Conservation (phyloP, 2,113 vertebrate species). For the Sinocyclocheilus anophthalmus region DNA sequence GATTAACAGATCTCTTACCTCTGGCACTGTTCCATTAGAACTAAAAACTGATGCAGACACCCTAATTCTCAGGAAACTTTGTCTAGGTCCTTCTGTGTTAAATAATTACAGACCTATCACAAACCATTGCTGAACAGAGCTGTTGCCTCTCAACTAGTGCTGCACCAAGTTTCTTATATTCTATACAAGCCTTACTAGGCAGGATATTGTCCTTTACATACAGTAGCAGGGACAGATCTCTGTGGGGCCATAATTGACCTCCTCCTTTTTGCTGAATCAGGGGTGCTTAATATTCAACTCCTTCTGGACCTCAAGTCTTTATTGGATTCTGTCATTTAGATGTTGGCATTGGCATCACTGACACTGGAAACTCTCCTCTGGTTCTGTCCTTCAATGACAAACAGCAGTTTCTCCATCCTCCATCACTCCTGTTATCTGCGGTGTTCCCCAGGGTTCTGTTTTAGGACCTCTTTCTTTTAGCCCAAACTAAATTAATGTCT, state of each 20-base stretch:
- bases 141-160: background rate
- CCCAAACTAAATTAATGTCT: background rate
- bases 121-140: background rate
- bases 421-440: background rate
- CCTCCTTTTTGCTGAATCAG: constrained; percentile 19
- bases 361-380: background rate
- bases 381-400: constrained; percentile 9
- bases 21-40: background rate
- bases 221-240: constrained; percentile 7
- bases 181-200: background rate
- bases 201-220: background rate
- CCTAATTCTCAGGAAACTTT: constrained; percentile 17
- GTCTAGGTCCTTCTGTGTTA: constrained; percentile 3
- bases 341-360: background rate
- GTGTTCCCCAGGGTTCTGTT: background rate
- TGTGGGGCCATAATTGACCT: constrained; percentile 1
- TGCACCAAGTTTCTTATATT: background rate
- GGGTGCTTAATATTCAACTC: constrained; percentile 16
- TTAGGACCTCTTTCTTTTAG: background rate
- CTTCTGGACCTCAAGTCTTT: background rate
- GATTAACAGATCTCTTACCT: constrained; percentile 26
- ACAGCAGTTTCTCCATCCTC: background rate
- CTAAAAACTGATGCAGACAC: constrained; percentile 3
- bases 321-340: background rate
- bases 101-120: background rate